phyloP scores from a whole-genome alignment of 2,113 vertebrate genomes.

The Mirza zaza region DNA sequence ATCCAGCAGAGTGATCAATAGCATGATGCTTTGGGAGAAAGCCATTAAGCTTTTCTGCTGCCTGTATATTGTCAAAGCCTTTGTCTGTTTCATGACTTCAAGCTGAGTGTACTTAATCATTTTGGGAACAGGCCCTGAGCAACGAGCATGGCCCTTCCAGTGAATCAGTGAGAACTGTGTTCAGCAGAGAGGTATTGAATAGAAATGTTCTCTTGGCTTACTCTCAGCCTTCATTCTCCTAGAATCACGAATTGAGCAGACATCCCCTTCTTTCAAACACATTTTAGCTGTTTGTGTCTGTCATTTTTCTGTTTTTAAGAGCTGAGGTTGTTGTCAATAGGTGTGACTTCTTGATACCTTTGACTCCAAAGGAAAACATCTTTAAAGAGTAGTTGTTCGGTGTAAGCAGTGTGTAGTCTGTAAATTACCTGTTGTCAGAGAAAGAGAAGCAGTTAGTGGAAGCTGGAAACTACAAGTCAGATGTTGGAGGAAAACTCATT shows the following conservation, averaged over 20 bases:
- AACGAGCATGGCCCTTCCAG: constrained; percentile 27
- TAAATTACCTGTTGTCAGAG: constrained; percentile 51
- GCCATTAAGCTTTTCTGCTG: constrained; percentile 35
- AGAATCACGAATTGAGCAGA: constrained; percentile 53
- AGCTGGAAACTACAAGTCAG: constrained; percentile 27
- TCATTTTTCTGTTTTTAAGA: constrained; percentile 60
- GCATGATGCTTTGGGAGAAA: constrained; percentile 21
- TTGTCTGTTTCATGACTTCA: constrained; percentile 66
- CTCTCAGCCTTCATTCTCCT: constrained; percentile 43
- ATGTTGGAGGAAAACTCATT: constrained; percentile 37
- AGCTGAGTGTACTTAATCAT: constrained; percentile 65
- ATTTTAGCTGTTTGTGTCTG: constrained; percentile 57
- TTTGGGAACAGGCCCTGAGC: constrained; percentile 55
- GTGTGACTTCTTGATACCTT: constrained; percentile 66
- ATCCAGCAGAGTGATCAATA: constrained; percentile 65
- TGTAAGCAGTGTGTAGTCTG: constrained; percentile 30
- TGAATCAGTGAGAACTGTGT: constrained; percentile 56
- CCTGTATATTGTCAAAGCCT: constrained; percentile 57
- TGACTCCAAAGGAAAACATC: constrained; percentile 60
- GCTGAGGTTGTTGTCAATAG: constrained; percentile 49
- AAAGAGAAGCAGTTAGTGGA: constrained; percentile 31
- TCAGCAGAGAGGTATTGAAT: constrained; percentile 47
- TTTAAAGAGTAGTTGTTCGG: constrained; percentile 49
- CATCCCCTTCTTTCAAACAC: constrained; percentile 31
- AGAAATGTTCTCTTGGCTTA: constrained; percentile 55